Evolutionary conservation across 2,888 invertebrate genomes (phyloP), one percentile per base, ranked within the genome.

Genomic region (Caenorhabditis japonica): DNA sequence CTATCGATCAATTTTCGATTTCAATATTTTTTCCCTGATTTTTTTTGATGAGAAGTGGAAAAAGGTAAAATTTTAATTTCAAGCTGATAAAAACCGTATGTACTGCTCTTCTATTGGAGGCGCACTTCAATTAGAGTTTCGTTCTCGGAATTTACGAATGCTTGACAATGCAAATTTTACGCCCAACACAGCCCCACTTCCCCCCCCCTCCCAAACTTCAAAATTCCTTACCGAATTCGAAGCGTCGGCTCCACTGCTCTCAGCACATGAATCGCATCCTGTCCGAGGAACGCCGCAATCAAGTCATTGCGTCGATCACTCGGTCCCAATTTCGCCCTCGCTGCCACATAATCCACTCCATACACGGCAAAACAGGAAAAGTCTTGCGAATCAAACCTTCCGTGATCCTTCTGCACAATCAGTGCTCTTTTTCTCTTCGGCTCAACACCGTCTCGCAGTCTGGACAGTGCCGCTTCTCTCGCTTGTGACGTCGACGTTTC

Each of bases 321-420:
- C 38, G 44, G 38, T 27, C 78, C 75, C 15, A 79, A 44, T 36
- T 56, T 75, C 7, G 61, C 58, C 36, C 83, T 41, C n/a, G 81
- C 75, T 12, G 76, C 64, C 38, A 83, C 77, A 68, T 85, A 94
- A 90, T 97, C 97, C 61, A 91, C 91, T 72, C 92, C 92, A 88
- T 95, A 94, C 88, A 95, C 93, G 30, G 94, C 91, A 53, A 93
- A 90, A 82, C 92, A 92, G 77, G 92, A 91, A 80, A 91, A 92
- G 83, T 93, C 91, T 85, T 92, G 91, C 58, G 90, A 89, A 88
- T 94, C 93, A 88, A 93, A 95, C 88, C 92, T 21, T 59, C 68
- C 66, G 38, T 60, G 47, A 7, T 80, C 82, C 72, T 82, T 82
- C 47, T 82, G 82, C 7, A 82, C 82, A 39, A 82, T 60, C 7